Conservation (phyloP, 2,113 vertebrate species). For the Lipophrys pholis region DNA sequence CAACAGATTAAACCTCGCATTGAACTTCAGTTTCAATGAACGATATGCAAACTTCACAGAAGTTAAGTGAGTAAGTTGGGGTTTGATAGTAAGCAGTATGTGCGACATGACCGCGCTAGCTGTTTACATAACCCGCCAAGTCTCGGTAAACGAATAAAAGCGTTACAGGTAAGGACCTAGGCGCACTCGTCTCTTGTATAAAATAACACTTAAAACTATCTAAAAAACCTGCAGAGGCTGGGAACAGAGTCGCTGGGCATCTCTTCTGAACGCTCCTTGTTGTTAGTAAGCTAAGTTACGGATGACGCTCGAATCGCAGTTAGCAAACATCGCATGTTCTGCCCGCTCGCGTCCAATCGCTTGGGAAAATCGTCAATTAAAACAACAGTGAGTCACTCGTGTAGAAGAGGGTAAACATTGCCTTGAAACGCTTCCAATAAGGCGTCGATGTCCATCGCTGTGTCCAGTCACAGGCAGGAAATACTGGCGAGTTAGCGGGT, state of each 20-base stretch:
- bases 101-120: conserved; percentile 35
- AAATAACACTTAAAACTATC: not conserved
- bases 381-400: not conserved
- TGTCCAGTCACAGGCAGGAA: conserved; percentile 72
- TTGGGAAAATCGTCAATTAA: not conserved
- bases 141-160: not conserved
- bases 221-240: not conserved
- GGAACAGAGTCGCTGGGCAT: not conserved
- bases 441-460: conserved; percentile 91
- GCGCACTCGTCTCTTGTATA: not conserved
- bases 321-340: conserved; percentile 44
- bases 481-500: conserved; percentile 77
- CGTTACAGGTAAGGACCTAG: not conserved
- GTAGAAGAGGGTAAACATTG: conserved; percentile 60
- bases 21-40: not conserved
- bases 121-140: conserved; percentile 39
- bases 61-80: conserved; percentile 62
- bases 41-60: conserved; percentile 43
- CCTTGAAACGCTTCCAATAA: conserved; percentile 92
- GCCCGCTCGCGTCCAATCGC: not conserved
- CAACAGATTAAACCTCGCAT: not conserved
- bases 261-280: conserved; percentile 14
- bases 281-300: conserved; percentile 45
- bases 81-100: conserved; percentile 28
- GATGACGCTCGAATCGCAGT: conserved; percentile 44